Base-by-base conservation (phyloP, 1,140 invertebrate species). In the Polypedilum vanderplanki region DNA sequence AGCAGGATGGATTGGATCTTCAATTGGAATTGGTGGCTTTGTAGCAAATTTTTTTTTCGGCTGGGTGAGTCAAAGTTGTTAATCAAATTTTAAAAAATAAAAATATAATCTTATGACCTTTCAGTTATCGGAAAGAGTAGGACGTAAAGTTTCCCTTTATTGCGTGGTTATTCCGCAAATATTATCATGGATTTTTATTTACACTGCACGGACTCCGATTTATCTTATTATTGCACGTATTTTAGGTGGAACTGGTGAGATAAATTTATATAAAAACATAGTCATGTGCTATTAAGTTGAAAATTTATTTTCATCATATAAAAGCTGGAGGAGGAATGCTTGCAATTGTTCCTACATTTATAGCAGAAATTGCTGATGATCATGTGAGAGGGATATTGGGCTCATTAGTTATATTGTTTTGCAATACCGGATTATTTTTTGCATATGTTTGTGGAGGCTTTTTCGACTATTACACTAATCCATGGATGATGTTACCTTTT, bases 1-100 rank as follows among this genome's bases (percentile, higher is more conserved):
- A 76, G 83, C 83, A 9, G 86, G 85, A 0, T 87, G 85, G 85
- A 84, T 87, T 24, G 85, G 83, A 0, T 85, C 86, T 0, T 82
- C 84, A 1, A 82, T 85, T 9, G 82, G 86, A 9, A 75, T 87
- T 22, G 86, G 86, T 4, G 84, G 82, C 0, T 75, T 87, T 3
- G 79, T 85, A 3, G 85, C 86, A 17, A 85, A 82, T 73, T 77
- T 85, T 4, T 73, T 86, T 1, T 83, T 84, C 20, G 87, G 83
- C 3, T 84, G 84, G 77, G 78, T 86, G 33, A 70, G 17, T 70
- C 7, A 70, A 22, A 18, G 18, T 5, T 70, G 10, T 12, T 7
- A 18, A 70, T 22, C 65, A 22, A 18, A 33, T n/a, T n/a, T n/a
- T 33, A 33, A 33, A 33, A 33, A 33, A 33, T 33, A 33, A 33